phyloP scores from a whole-genome alignment of 1,140 invertebrate species.

The Ips nitidus region DNA sequence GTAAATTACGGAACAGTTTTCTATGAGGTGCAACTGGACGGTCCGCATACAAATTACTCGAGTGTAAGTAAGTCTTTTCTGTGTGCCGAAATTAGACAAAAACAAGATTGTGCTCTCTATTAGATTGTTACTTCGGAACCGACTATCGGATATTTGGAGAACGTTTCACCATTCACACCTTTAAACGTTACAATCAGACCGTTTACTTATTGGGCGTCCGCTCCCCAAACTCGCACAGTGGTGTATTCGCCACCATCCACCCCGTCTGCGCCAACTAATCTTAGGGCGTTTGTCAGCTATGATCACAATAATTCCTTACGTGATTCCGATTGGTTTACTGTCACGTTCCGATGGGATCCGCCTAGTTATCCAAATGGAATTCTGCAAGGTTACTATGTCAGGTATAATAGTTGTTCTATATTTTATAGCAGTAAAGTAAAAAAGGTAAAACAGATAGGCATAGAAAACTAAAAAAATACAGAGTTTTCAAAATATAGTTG shows the following conservation, averaged over 20 bases:
- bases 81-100: neutral
- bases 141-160: conserved; percentile 53
- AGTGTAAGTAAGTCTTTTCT: conserved; percentile 40
- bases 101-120: neutral
- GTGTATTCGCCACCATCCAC: conserved; percentile 69
- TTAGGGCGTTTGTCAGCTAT: conserved; percentile 68
- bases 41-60: conserved; percentile 45
- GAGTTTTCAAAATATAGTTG: no score
- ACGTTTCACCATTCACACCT: conserved; percentile 65
- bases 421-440: neutral
- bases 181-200: conserved; percentile 74
- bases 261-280: conserved; percentile 69
- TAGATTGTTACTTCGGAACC: conserved; percentile 54
- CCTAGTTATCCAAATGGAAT: conserved; percentile 73
- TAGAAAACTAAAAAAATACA: no score
- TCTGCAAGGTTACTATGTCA: conserved; percentile 70
- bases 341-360: conserved; percentile 74
- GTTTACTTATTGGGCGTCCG: conserved; percentile 81
- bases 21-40: conserved; percentile 77
- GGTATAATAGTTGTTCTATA: conserved; percentile 12
- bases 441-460: neutral
- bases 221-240: conserved; percentile 59
- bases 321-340: conserved; percentile 55
- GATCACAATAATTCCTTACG: conserved; percentile 42
- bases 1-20: conserved; percentile 80